Conservation (phyloP, 92 coral and sea anemone species). For the Parazoanthus darwini region DNA sequence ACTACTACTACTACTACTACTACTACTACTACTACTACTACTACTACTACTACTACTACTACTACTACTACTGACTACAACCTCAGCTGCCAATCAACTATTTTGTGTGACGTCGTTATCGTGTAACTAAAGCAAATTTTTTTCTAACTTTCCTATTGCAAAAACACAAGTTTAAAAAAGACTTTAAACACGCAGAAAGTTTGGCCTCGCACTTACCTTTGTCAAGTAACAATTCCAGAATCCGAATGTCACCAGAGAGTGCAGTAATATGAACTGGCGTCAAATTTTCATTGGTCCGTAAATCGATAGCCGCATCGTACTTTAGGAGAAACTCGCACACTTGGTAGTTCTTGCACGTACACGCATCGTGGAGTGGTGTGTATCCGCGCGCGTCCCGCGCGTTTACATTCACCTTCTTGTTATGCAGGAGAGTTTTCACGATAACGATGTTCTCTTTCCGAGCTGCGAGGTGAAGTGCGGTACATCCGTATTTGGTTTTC, state of each 20-base stretch:
- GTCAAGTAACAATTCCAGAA: constrained; percentile 7
- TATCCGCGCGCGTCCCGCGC: constrained; percentile 25
- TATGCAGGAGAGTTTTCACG: constrained; percentile 18
- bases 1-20: too few species aligned
- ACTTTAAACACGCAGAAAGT: too few species aligned
- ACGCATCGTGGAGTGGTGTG: constrained; percentile 37
- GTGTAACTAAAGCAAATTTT: neutral
- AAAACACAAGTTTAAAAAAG: too few species aligned
- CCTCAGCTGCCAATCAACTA: neutral
- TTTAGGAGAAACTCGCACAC: constrained; percentile 17
- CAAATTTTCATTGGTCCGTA: neutral
- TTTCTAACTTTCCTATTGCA: neutral
- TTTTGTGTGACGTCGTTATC: neutral
- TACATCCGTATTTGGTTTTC: constrained; percentile 17
- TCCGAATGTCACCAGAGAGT: neutral
- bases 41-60: too few species aligned
- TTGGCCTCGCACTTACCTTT: neutral
- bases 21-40: too few species aligned
- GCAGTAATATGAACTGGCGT: constrained; percentile 35
- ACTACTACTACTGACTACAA: too few species aligned
- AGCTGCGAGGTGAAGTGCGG: constrained; percentile 35
- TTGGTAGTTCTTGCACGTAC: neutral
- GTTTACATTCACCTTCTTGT: constrained; percentile 6
- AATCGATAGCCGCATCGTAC: constrained; percentile 27
- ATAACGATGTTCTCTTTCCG: neutral